Base-by-base conservation (phyloP, 2,113 vertebrate genomes). In the Columba livia region DNA sequence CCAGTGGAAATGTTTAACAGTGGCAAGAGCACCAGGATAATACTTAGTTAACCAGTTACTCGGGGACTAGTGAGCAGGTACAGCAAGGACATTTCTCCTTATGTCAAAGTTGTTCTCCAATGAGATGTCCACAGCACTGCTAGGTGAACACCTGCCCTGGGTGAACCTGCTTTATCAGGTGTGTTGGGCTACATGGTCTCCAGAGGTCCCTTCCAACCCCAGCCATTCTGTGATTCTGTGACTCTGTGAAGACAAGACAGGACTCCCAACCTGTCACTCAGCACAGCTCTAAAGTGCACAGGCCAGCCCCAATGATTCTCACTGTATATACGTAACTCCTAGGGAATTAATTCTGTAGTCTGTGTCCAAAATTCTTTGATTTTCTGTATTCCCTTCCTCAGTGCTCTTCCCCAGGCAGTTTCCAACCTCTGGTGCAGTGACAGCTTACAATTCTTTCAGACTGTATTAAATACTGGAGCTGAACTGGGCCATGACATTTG, bases 361-460 rank as follows among this genome's bases (percentile, higher is more conserved):
- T 6, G 1, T 60, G 29, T 44, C 61, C 71, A 44, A 94, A 60
- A 60, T 1, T 2, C 69, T 70, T 75, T 38, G 57, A 57, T 90
- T 84, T 88, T 78, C 60, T 56, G 5, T 38, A 29, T 80, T 75
- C 36, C 31, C 48, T 65, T 89, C 57, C 65, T 75, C 64, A 25
- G 38, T 32, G n/a, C 17, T 86, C 51, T 86, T 78, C 56, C 88
- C 53, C 1, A 0, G 31, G n/a, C 77, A 72, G 38, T 58, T 73
- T 79, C 53, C 42, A 25, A 44, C n/a, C 77, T 79, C 86, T 12
- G 6, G 28, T 44, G 82, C 38, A 88, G 67, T 31, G 56, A 78
- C 44, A 74, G 29, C 51, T 79, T 88, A 64, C 57, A 91, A 15
- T 83, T 95, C 64, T 91, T 85, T 84, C 53, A 72, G 66, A 14